Conservation (phyloP, 2,797 vertebrate genomes). For the Nyctalus aviator region DNA sequence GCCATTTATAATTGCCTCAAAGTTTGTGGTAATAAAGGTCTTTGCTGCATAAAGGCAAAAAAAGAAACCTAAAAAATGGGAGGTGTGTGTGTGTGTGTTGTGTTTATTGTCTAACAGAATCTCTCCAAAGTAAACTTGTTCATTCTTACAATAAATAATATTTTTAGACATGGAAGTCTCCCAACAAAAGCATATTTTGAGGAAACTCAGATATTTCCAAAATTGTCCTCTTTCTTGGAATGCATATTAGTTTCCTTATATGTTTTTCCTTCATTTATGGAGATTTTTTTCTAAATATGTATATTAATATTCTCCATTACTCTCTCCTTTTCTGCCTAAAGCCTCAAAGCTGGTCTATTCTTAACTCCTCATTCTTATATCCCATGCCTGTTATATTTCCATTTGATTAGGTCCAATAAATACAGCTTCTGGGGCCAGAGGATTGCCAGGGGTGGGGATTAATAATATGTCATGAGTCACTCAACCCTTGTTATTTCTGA, state of each 20-base stretch:
- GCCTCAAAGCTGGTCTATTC: slow-evolving; percentile 11
- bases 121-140: not conserved
- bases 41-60: not conserved
- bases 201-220: not conserved
- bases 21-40: not conserved
- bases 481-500: slow-evolving; percentile 38
- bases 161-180: slow-evolving; percentile 46
- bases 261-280: slow-evolving; percentile 33
- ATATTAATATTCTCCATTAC: slow-evolving; percentile 30
- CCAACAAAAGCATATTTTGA: slow-evolving; percentile 14
- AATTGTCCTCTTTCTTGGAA: slow-evolving; percentile 8
- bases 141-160: slow-evolving; percentile 54
- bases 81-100: not conserved
- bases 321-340: slow-evolving; percentile 28
- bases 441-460: not conserved
- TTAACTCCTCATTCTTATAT: slow-evolving; percentile 2
- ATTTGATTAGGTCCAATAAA: slow-evolving; percentile 44
- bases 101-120: not conserved
- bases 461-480: slow-evolving; percentile 40
- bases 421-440: slow-evolving; percentile 1
- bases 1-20: slow-evolving; percentile 28
- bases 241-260: not conserved
- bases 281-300: slow-evolving; percentile 5
- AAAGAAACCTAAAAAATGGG: not conserved
- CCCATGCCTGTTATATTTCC: not conserved